Conservation (phyloP, 2,888 invertebrate genomes). For the Chouioia cunea region DNA sequence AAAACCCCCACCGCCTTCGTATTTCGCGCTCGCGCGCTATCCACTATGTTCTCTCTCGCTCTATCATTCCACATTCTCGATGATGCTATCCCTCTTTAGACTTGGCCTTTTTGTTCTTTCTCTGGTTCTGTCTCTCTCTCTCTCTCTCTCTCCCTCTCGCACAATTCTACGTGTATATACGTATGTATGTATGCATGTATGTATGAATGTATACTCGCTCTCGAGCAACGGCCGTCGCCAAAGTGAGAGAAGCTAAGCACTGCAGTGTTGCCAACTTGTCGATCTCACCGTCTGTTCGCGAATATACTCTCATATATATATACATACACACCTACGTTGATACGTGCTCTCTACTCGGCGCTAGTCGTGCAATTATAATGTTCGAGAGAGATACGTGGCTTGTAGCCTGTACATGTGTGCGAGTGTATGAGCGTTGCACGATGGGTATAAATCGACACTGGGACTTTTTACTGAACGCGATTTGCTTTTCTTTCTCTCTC, state of each 20-base stretch:
- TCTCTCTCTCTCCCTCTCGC: conserved; percentile 1
- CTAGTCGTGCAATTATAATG: conserved; percentile 25
- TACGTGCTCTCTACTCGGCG: not conserved
- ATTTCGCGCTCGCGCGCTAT: conserved; percentile 41
- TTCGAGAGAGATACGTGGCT: too few species aligned
- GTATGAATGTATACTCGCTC: conserved; percentile 5
- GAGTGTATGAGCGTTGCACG: not conserved
- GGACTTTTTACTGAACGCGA: not conserved
- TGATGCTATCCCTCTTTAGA: not conserved
- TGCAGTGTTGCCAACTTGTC: conserved; percentile 54
- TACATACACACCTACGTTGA: not conserved
- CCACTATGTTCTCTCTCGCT: not conserved
- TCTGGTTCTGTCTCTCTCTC: too few species aligned
- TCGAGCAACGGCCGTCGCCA: conserved; percentile 35
- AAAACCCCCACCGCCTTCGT: conserved; percentile 30
- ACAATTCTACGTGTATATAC: too few species aligned
- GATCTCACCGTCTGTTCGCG: not conserved
- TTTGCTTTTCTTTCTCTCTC: not conserved
- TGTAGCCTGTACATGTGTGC: not conserved
- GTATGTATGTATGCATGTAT: too few species aligned
- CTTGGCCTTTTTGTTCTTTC: conserved; percentile 2
- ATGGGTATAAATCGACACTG: conserved; percentile 26
- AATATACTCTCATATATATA: not conserved
- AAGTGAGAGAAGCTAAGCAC: conserved; percentile 7
- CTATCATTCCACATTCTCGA: not conserved